Evolutionary conservation across 2,797 vertebrate genomes (phyloP), one percentile per base, ranked within the genome.

Genomic region (Urophycis tenuis): DNA sequence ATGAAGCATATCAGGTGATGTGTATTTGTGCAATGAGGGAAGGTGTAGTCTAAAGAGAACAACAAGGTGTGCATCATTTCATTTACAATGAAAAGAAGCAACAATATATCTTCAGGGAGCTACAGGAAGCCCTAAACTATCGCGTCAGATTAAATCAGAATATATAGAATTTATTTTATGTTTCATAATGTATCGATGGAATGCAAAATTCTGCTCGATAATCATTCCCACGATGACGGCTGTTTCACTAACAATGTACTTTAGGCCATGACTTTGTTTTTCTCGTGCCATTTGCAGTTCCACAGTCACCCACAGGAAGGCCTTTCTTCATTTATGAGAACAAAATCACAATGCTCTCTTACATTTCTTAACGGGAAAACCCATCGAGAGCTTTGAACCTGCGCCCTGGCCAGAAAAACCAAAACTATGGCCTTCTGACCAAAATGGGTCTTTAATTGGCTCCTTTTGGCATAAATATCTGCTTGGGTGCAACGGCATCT

Each of bases 401-500:
- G 79, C 49, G 77, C 73, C 70, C 39, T 31, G 31, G n/a, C 74
- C 33, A 67, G 25, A 12, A 78, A 78, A 75, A 71, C 53, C 80
- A 32, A 73, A 78, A 29, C 72, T 74, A 78, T 74, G 17, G 9
- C 60, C 35, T 14, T 8, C 9, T 19, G 71, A 35, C 73, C 34
- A 72, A 76, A 81, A 41, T 31, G 7, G 0, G 3, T 72, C 32
- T 3, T 33, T 76, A 67, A 75, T 35, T 64, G 33, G 30, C 33
- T 79, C 73, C 45, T 36, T 9, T 41, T n/a, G 74, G 32, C 2
- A 75, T 36, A 77, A 74, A 77, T 75, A 71, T 72, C 29, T 80
- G 12, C 69, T 31, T 31, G 12, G 25, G 30, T 69, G 29, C 45
- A 31, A 78, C 64, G 33, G 15, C 31, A 29, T 70, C 30, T 70